Evolutionary conservation across 2,888 invertebrate genomes (phyloP).

Genomic region (Clitarchus hookeri): DNA sequence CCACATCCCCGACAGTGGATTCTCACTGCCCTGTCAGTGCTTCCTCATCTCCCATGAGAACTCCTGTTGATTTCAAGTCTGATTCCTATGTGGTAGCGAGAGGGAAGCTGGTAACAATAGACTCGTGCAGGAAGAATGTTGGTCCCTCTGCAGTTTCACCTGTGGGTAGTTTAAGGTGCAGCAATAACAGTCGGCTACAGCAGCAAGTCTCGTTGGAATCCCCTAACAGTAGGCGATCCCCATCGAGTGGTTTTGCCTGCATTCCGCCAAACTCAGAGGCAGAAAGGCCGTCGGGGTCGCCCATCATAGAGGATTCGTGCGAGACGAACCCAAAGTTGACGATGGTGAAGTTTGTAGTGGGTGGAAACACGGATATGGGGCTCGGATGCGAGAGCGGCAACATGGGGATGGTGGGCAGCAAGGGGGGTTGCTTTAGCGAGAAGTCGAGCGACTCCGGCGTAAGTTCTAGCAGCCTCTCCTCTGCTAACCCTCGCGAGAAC

Average conservation of each 20-base stretch:
- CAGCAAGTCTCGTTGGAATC: conserved; percentile 31
- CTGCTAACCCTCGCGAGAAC: conserved; percentile 58
- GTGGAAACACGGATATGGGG: conserved; percentile 54
- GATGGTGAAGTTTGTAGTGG: conserved; percentile 68
- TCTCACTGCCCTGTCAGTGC: conserved; percentile 20
- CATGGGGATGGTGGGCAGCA: conserved; percentile 52
- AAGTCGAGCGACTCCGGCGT: conserved; percentile 91
- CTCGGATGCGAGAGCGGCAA: conserved; percentile 54
- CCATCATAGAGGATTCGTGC: conserved; percentile 66
- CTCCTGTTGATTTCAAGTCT: conserved; percentile 44
- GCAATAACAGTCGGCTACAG: conserved; percentile 22
- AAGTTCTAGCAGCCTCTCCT: conserved; percentile 83
- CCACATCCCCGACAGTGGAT: not conserved
- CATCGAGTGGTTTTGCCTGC: conserved; percentile 29
- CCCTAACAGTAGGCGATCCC: conserved; percentile 31
- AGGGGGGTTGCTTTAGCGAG: conserved; percentile 73
- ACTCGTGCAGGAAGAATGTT: conserved; percentile 49
- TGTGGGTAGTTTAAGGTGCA: conserved; percentile 28
- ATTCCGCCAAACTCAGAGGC: conserved; percentile 15
- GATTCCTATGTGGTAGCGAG: conserved; percentile 59
- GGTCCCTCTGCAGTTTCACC: conserved; percentile 28
- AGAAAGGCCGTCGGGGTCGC: conserved; percentile 56
- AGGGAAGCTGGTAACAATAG: conserved; percentile 63
- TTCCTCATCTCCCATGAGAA: conserved; percentile 33
- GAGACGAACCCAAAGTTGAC: conserved; percentile 68